phyloP scores from a whole-genome alignment of 2,797 vertebrate species.

The Anabas testudineus region DNA sequence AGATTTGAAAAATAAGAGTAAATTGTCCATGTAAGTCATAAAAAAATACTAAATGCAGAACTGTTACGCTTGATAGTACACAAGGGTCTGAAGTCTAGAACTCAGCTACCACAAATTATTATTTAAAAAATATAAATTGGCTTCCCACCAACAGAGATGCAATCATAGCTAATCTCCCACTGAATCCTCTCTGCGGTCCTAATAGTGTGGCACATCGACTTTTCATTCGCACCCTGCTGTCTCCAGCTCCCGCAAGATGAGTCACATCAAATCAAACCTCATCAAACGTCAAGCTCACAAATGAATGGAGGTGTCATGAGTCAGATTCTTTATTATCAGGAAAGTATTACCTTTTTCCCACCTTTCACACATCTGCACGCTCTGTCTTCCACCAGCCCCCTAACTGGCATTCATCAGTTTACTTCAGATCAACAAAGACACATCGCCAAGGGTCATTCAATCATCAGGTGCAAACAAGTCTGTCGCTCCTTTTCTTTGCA shows the following conservation, averaged over 20 bases:
- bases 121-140: slow-evolving; percentile 40
- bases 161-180: slow-evolving; percentile 49
- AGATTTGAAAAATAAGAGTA: slow-evolving; percentile 39
- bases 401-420: slow-evolving; percentile 45
- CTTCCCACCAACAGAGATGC: slow-evolving; percentile 39
- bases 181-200: slow-evolving; percentile 39
- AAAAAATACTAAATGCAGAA: slow-evolving; percentile 19
- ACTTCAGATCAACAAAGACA: slow-evolving; percentile 47
- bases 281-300: slow-evolving; percentile 65
- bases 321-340: slow-evolving; percentile 67
- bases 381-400: slow-evolving; percentile 12
- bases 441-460: slow-evolving; percentile 59
- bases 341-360: slow-evolving; percentile 65
- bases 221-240: slow-evolving; percentile 58
- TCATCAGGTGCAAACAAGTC: slow-evolving; percentile 48
- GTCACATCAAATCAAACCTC: slow-evolving; percentile 70
- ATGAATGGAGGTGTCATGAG: slow-evolving; percentile 67
- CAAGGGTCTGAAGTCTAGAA: slow-evolving; percentile 3
- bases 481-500: slow-evolving; percentile 27
- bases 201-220: slow-evolving; percentile 47
- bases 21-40: slow-evolving; percentile 24
- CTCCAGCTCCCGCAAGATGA: slow-evolving; percentile 58
- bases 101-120: slow-evolving; percentile 14
- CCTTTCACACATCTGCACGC: slow-evolving; percentile 25
- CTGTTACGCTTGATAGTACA: not conserved